These are phyloP conservation scores for Chelmon rostratus DNA, from an alignment of 2,797 vertebrate species.

Conservation along the genomic window DNA sequence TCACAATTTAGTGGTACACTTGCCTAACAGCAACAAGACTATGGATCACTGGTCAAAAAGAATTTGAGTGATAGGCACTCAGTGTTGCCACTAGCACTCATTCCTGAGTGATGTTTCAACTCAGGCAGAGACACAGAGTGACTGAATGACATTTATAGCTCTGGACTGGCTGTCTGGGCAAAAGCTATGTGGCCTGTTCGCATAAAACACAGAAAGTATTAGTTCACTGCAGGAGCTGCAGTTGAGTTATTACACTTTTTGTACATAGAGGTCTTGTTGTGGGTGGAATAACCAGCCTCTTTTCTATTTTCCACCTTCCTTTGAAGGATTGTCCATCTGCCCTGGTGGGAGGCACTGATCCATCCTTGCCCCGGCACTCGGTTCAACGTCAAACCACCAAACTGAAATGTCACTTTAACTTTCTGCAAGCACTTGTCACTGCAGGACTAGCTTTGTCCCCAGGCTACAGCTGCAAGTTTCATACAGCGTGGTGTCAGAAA, in stretches of 20 bases:
- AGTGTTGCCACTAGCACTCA: slow-evolving; percentile 34
- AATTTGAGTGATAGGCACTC: slow-evolving; percentile 56
- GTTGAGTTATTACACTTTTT: slow-evolving; percentile 57
- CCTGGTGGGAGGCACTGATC: slow-evolving; percentile 70
- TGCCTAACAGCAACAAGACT: slow-evolving; percentile 46
- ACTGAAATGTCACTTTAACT: slow-evolving; percentile 82
- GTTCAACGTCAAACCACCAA: slow-evolving; percentile 70
- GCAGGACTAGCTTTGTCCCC: slow-evolving; percentile 63
- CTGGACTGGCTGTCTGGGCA: slow-evolving; percentile 41
- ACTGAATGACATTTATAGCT: slow-evolving; percentile 66
- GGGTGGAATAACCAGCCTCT: slow-evolving; percentile 45
- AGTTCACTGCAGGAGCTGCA: slow-evolving; percentile 45
- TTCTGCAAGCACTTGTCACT: slow-evolving; percentile 70
- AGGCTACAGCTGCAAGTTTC: slow-evolving; percentile 60
- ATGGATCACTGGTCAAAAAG: slow-evolving; percentile 53
- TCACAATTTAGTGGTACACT: slow-evolving; percentile 43
- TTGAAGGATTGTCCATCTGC: slow-evolving; percentile 63
- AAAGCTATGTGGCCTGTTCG: slow-evolving; percentile 39
- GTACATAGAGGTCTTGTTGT: slow-evolving; percentile 37
- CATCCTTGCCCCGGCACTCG: slow-evolving; percentile 63
- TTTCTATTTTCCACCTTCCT: slow-evolving; percentile 45
- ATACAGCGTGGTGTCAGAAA: slow-evolving; percentile 66
- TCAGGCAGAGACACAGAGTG: slow-evolving; percentile 45
- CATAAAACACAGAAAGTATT: slow-evolving; percentile 62
- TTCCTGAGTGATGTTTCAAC: slow-evolving; percentile 45